phyloP scores from a whole-genome alignment of 2,113 vertebrate species.

The Campylomormyrus tamandua region DNA sequence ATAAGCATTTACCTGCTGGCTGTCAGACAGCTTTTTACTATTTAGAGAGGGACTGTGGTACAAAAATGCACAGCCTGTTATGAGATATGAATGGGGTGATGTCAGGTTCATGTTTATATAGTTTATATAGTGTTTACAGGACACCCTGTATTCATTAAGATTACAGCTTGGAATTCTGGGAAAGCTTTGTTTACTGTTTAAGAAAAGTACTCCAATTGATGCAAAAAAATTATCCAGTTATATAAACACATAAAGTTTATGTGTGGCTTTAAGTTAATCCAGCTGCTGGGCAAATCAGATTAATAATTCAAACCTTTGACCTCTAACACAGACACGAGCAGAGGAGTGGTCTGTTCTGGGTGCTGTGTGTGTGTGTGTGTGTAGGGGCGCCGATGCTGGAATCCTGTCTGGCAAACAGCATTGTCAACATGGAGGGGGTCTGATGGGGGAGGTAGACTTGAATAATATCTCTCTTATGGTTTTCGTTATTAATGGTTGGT shows the following conservation, averaged over 20 bases:
- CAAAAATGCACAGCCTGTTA: neutral
- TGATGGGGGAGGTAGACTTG: constrained; percentile 37
- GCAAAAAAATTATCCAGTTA: neutral
- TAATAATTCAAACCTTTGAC: neutral
- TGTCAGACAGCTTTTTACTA: neutral
- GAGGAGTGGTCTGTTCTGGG: neutral
- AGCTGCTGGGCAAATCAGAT: neutral
- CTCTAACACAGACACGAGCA: neutral
- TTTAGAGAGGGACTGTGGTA: neutral
- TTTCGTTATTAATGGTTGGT: neutral
- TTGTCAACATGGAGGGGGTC: constrained; percentile 69
- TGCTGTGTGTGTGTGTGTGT: neutral
- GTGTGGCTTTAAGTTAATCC: neutral
- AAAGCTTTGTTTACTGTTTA: neutral
- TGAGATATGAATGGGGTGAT: neutral
- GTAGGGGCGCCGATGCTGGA: neutral
- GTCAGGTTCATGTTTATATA: neutral
- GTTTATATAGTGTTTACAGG: neutral
- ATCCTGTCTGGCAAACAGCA: constrained; percentile 56
- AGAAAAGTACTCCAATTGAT: neutral
- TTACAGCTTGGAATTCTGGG: neutral
- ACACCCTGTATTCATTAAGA: neutral
- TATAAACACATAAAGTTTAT: neutral
- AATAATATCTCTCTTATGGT: neutral
- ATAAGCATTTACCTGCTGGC: neutral